These are phyloP conservation scores for Microtus pennsylvanicus DNA, from an alignment of 2,113 vertebrate genomes.

Conservation along the genomic window DNA sequence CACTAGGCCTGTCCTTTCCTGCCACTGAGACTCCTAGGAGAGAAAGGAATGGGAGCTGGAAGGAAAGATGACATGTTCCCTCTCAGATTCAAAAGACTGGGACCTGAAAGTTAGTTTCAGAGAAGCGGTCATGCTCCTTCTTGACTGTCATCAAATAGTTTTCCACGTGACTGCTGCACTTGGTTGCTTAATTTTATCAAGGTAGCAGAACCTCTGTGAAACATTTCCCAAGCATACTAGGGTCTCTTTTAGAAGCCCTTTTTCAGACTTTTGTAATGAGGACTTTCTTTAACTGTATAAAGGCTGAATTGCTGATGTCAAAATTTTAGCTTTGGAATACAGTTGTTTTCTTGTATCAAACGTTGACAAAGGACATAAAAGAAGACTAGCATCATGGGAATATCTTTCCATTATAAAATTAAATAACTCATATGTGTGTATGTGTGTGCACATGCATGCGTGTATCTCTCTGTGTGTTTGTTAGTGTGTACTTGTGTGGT, in stretches of 20 bases:
- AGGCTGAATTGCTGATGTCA: neutral
- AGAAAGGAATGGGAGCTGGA: neutral
- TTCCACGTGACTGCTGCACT: neutral
- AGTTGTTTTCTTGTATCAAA: neutral
- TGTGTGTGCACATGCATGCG: neutral
- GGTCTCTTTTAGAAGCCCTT: neutral
- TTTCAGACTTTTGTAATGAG: neutral
- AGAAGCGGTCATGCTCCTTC: neutral
- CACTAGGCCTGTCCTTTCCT: rapidly evolving
- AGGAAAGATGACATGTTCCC: neutral
- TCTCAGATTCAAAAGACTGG: neutral
- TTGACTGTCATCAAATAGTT: neutral
- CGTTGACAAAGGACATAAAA: neutral
- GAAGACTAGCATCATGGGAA: neutral
- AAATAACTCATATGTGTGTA: neutral
- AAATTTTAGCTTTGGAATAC: neutral
- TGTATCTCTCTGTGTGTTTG: neutral
- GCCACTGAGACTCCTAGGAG: neutral
- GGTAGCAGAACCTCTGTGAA: neutral
- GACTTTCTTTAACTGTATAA: neutral
- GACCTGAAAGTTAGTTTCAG: neutral
- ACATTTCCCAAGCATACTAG: neutral
- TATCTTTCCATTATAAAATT: neutral
- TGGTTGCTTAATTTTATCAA: neutral
- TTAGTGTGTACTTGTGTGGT: neutral